These are phyloP conservation scores for Neolamprologus tretocephalus DNA, from an alignment of 2,113 vertebrate genomes.

Conservation along the genomic window DNA sequence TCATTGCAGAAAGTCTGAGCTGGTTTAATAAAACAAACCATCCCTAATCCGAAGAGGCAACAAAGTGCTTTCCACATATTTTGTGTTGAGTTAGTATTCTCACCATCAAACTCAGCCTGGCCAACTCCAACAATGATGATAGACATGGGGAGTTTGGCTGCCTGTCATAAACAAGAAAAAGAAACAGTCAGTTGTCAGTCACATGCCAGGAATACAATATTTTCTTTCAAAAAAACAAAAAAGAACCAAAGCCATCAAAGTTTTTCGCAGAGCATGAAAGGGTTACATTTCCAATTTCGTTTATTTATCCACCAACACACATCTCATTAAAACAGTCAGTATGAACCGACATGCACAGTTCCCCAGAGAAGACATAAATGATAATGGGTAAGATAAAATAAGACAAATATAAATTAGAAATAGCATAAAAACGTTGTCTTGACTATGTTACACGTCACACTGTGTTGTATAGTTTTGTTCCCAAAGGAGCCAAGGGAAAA, in stretches of 20 bases:
- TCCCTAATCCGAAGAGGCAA: not conserved
- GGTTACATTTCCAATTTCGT: not conserved
- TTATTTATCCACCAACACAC: not conserved
- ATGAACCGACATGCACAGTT: not conserved
- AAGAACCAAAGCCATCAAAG: not conserved
- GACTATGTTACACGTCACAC: not conserved
- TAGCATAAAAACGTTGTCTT: not conserved
- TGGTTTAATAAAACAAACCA: not conserved
- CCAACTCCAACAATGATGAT: conserved; percentile 95
- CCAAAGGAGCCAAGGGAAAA: not conserved
- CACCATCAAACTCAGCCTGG: conserved; percentile 93
- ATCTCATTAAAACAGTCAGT: not conserved
- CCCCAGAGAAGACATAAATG: not conserved
- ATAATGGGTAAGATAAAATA: not conserved
- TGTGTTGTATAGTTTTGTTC: not conserved
- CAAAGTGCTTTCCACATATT: not conserved
- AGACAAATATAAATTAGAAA: not conserved
- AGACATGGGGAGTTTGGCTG: conserved; percentile 94
- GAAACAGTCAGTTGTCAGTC: not conserved
- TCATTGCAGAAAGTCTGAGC: not conserved
- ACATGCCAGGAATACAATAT: not conserved
- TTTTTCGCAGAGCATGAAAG: not conserved
- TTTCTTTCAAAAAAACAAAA: not conserved
- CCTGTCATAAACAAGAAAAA: conserved; percentile 67
- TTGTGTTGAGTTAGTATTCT: conserved; percentile 48